Base-by-base conservation (phyloP, 2,113 vertebrate genomes). In the Uropsilus gracilis region DNA sequence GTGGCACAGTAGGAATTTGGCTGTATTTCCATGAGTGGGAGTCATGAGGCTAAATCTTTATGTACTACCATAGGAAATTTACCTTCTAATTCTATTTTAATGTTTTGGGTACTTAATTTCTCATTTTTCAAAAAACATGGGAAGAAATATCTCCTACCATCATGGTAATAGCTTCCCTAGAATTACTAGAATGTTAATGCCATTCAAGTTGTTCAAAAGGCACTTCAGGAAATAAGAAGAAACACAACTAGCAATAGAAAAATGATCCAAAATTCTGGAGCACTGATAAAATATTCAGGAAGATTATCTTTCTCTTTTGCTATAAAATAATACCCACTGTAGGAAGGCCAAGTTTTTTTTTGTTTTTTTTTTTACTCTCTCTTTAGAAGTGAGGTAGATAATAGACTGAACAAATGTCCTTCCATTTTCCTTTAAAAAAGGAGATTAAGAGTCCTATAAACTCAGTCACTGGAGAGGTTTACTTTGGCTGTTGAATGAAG, bases 1-100 rank as follows among this genome's bases (percentile, higher is more conserved):
- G 42, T 30, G 59, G 34, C 32, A 66, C 0, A 0, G 44, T n/a
- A 90, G 75, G 9, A 17, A 87, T 63, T 95, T 86, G 80, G 59
- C 7, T 69, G 13, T 64, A 71, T 75, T 78, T 57, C 48, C 63
- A 89, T 83, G 86, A 80, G 71, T 6, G 80, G 30, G 42, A 89
- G 42, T 6, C 11, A 86, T 1, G 24, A 92, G 53, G 53, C 57
- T 94, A 89, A 83, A 83, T 84, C 83, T 84, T 78, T 50, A 57
- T 55, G 34, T 28, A 37, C 17, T 9, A 72, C 16, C 4, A 73
- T 3, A 73, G 55, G 34, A 95, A 77, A 68, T 66, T 72, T 92
- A 83, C 9, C 64, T 92, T 92, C 59, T 88, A 84, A 94, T 78
- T 94, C 86, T 80, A 94, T 94, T 94, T 96, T 93, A 89, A 95